Base-by-base conservation (phyloP, 2,797 vertebrate species). In the Sebastes diploproa region DNA sequence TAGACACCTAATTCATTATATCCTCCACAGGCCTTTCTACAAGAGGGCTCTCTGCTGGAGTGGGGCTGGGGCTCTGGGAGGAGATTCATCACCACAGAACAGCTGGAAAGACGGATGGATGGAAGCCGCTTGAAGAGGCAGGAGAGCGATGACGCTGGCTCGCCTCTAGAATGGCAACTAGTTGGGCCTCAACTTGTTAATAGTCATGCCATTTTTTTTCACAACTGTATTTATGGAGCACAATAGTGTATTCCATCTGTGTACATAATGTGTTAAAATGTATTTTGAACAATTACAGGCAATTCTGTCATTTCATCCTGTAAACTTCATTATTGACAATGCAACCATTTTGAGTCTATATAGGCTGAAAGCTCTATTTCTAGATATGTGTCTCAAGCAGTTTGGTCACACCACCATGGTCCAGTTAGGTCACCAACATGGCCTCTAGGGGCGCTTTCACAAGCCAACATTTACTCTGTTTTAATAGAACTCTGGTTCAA, bases 1-100 rank as follows among this genome's bases (percentile, higher is more conserved):
- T 96, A 96, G 97, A 97, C 96, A 96, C 96, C 97, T 97, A 97
- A 98, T 98, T 97, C 97, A 98, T 98, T 98, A 98, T 97, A 97
- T 96, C 96, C 97, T 97, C 95, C 95, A 94, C 92, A 96, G 96
- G 93, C 94, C 88, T 96, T 95, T 96, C 95, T 95, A 94, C 93
- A 96, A 94, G 94, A 93, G 92, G 94, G 96, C 94, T 96, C 95
- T 93, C 96, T 94, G 94, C 95, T 92, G 96, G 96, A 97, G 95
- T 95, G 95, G 91, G 91, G 92, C 96, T 93, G 95, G 94, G 94
- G 95, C 96, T 96, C 92, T 84, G 94, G 95, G 95, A 96, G 94
- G 94, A 95, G 96, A 97, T 97, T 96, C 96, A 96, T 98, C 97
- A 97, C 75, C 56, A 60, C 13, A 36, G 70, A 91, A 38, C 88